These are phyloP conservation scores for Sclerurus mexicanus DNA, from an alignment of 2,113 vertebrate species.

Conservation along the genomic window DNA sequence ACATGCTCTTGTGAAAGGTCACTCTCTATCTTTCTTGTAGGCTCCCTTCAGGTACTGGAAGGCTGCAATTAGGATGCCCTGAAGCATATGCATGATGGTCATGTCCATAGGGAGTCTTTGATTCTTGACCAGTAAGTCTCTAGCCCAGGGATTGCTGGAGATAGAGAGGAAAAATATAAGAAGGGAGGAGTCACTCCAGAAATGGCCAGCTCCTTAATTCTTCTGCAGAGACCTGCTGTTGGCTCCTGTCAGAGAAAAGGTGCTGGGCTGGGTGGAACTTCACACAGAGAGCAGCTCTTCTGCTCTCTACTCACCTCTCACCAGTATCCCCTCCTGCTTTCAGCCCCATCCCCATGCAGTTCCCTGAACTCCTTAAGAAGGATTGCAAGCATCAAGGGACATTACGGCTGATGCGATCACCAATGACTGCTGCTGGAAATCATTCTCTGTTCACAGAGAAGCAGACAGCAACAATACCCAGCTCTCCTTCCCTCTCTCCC, in stretches of 20 bases:
- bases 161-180: background rate
- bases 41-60: background rate
- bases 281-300: background rate
- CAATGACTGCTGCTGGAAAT: conserved; percentile 38
- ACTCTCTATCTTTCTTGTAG: background rate
- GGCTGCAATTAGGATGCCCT: background rate
- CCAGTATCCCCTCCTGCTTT: fast-evolving
- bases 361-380: conserved; percentile 37
- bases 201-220: background rate
- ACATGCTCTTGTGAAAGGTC: background rate
- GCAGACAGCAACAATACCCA: background rate
- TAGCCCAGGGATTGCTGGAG: background rate
- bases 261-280: background rate
- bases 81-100: background rate
- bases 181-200: background rate
- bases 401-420: background rate
- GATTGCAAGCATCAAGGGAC: conserved; percentile 20
- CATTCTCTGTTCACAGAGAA: conserved; percentile 6
- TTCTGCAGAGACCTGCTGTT: background rate
- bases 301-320: background rate
- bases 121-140: background rate
- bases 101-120: background rate
- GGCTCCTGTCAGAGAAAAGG: background rate
- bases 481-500: background rate
- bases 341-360: background rate